Evolutionary conservation across 2,113 vertebrate species (phyloP).

Genomic region (Bubo scandiacus): DNA sequence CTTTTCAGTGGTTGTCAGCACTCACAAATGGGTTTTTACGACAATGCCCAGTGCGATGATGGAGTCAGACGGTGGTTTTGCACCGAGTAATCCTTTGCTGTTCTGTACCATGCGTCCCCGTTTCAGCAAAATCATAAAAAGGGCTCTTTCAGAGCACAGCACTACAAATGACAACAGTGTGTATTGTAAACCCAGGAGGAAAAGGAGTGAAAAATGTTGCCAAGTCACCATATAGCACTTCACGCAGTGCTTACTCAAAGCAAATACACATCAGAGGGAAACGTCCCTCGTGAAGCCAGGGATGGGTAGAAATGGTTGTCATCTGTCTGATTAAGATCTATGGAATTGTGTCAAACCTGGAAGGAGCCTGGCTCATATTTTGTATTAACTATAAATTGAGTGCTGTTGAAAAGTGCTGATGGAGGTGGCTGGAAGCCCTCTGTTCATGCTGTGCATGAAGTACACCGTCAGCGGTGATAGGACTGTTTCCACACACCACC

Average conservation of each 20-base stretch:
- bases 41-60: fast-evolving
- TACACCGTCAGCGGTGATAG: fast-evolving
- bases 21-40: fast-evolving
- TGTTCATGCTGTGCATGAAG: neutral
- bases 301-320: neutral
- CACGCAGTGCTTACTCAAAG: neutral
- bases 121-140: neutral
- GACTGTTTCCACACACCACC: neutral
- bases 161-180: fast-evolving
- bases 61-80: neutral
- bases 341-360: neutral
- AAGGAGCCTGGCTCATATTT: neutral
- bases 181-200: neutral
- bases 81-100: neutral
- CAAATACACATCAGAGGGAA: neutral
- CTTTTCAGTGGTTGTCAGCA: neutral
- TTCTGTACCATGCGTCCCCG: fast-evolving
- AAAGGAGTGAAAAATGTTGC: neutral
- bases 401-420: neutral
- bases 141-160: neutral
- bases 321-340: neutral
- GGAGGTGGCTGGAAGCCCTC: neutral
- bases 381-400: fast-evolving
- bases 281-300: neutral
- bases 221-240: fast-evolving